Evolutionary conservation across 35 echinoderm and acorn worm species (phyloP).

Genomic region (Acanthaster planci): DNA sequence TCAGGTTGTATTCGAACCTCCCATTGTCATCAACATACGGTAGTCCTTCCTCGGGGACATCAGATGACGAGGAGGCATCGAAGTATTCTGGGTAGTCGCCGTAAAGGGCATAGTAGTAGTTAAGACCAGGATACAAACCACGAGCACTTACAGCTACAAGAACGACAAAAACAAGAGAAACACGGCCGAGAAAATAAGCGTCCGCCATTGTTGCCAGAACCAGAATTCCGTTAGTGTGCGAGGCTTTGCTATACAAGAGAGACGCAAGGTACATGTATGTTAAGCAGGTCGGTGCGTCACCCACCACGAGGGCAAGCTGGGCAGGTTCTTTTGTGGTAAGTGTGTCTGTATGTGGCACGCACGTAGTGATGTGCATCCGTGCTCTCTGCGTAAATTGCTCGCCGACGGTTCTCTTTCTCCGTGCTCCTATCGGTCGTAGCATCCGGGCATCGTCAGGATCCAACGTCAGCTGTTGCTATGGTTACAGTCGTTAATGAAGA

Average conservation of each 20-base stretch:
- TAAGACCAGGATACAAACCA: neutral
- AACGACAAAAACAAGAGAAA: neutral
- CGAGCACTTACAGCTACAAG: neutral
- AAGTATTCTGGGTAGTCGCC: constrained; percentile 2
- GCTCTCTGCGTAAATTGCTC: no score
- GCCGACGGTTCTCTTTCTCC: no score
- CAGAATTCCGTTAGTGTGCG: neutral
- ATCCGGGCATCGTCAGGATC: neutral
- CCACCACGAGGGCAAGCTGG: neutral
- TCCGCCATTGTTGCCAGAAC: constrained; percentile 13
- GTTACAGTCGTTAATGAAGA: neutral
- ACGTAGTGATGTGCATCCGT: no score
- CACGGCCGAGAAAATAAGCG: neutral
- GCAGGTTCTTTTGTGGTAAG: no score
- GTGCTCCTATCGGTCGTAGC: neutral
- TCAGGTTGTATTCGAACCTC: neutral
- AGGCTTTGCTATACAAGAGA: neutral
- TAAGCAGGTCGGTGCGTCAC: neutral
- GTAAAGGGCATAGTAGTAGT: neutral
- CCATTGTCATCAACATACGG: constrained; percentile 5
- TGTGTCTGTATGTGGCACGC: no score
- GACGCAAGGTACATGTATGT: neutral
- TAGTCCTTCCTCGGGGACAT: neutral
- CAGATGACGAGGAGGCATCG: neutral
- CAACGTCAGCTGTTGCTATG: constrained; percentile 20